These are phyloP conservation scores for Rhizomys pruinosus DNA, from an alignment of 2,113 vertebrate genomes.

Conservation along the genomic window DNA sequence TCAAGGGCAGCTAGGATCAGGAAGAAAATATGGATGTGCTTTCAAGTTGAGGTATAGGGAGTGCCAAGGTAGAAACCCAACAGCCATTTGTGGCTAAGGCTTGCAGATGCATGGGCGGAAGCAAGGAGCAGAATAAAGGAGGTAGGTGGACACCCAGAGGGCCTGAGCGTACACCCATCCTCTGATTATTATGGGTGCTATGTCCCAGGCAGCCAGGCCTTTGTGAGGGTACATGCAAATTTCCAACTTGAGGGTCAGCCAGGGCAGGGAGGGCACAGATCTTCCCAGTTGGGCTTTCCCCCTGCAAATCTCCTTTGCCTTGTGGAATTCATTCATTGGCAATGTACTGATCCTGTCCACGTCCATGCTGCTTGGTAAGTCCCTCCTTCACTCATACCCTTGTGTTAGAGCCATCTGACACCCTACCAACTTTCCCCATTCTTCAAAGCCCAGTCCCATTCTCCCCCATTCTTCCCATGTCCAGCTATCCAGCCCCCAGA, in stretches of 20 bases:
- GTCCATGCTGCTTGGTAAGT: not conserved
- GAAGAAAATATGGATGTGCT: not conserved
- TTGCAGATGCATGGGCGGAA: not conserved
- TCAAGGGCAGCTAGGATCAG: not conserved
- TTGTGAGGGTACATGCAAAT: not conserved
- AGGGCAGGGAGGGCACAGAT: not conserved
- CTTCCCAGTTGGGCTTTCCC: not conserved
- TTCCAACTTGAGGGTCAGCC: not conserved
- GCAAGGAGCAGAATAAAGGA: not conserved
- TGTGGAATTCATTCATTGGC: not conserved
- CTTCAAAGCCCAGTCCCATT: not conserved
- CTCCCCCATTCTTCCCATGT: not conserved
- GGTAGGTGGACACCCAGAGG: no score
- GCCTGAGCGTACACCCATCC: not conserved
- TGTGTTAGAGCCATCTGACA: not conserved
- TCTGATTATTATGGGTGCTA: not conserved
- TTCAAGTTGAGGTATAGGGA: not conserved
- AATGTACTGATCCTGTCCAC: not conserved
- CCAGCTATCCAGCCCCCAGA: not conserved
- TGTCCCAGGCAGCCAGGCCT: not conserved
- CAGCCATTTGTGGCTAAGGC: not conserved
- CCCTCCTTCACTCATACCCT: not conserved
- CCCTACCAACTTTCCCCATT: not conserved
- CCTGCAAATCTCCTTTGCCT: not conserved
- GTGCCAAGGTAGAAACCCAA: constrained; percentile 16